Evolutionary conservation across 2,113 vertebrate genomes (phyloP), one percentile per base, ranked within the genome.

Genomic region (Candoia aspera): DNA sequence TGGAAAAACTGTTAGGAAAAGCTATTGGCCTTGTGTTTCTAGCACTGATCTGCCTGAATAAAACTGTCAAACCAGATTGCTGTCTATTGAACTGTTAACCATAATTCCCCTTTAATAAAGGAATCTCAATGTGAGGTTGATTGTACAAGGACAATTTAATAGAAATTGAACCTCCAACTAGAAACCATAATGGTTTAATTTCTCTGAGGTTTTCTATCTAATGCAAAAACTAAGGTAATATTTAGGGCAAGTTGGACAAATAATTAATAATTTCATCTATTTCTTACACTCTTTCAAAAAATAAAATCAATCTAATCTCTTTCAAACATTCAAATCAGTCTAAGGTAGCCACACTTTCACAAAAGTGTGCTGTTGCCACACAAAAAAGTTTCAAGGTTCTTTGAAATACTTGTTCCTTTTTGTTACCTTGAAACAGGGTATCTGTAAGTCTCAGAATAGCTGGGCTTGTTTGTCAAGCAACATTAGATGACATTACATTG

Each of bases 161-260:
- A 86, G 8, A 11, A 91, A 83, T 93, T 8, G 85, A 6, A 0
- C 60, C 6, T 2, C 53, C 42, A 86, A 49, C 0, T 33, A 42
- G 0, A 11, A 89, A 94, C 60, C 90, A 87, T 59, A 89, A 59
- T 64, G 1, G 57, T 1, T 79, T 2, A 59, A 87, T 46, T 42
- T 86, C 9, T 60, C 90, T 89, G 12, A 46, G 26, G 42, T 2
- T 60, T 95, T 87, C 89, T 90, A 85, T 91, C 42, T 8, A 85
- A 42, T 0, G 29, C 4, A 87, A 42, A 84, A 53, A 6, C 23
- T 87, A 0, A 37, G 19, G 79, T 8, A 0, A 24, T 57, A 94
- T 95, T 91, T 55, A 92, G 68, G 55, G 8, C 90, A 17, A 46
- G 55, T 29, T 5, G n/a, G 29, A 79, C 87, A 55, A 60, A 55